phyloP scores from a whole-genome alignment of 2,888 invertebrate genomes.

The Keiferia lycopersicella region DNA sequence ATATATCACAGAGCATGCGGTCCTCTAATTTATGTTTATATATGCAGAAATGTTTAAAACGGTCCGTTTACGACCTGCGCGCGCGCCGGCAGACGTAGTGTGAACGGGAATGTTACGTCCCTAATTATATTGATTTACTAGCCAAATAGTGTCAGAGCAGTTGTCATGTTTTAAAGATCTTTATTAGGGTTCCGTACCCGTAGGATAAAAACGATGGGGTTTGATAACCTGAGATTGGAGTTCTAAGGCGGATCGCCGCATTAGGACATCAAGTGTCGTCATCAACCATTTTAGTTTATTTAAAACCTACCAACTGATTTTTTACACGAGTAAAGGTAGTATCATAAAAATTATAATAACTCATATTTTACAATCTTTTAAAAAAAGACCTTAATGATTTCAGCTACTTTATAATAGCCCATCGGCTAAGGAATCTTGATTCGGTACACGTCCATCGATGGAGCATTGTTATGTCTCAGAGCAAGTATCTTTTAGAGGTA shows the following conservation, averaged over 20 bases:
- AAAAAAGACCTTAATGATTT: not conserved
- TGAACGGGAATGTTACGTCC: constrained; percentile 52
- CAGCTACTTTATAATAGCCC: constrained; percentile 6
- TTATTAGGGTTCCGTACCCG: no score
- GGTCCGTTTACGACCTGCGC: constrained; percentile 45
- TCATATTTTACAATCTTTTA: constrained; percentile 1
- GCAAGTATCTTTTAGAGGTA: no score
- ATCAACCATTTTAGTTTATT: no score
- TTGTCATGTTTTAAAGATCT: no score
- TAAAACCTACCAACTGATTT: no score
- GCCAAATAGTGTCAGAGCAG: constrained; percentile 32
- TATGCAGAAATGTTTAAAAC: constrained; percentile 53
- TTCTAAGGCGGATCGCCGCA: no score
- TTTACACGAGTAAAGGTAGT: no score
- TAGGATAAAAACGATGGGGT: no score
- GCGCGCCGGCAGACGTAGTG: constrained; percentile 45
- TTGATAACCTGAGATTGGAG: no score
- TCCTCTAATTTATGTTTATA: constrained; percentile 51
- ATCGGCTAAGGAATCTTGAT: constrained; percentile 5
- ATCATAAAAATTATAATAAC: no score
- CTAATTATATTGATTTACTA: constrained; percentile 61
- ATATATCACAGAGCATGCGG: constrained; percentile 10
- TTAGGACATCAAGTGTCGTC: no score
- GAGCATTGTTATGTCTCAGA: no score
- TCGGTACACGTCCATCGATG: not conserved